These are phyloP conservation scores for Meloidogyne exigua DNA, from an alignment of 1,140 invertebrate species.

Conservation along the genomic window DNA sequence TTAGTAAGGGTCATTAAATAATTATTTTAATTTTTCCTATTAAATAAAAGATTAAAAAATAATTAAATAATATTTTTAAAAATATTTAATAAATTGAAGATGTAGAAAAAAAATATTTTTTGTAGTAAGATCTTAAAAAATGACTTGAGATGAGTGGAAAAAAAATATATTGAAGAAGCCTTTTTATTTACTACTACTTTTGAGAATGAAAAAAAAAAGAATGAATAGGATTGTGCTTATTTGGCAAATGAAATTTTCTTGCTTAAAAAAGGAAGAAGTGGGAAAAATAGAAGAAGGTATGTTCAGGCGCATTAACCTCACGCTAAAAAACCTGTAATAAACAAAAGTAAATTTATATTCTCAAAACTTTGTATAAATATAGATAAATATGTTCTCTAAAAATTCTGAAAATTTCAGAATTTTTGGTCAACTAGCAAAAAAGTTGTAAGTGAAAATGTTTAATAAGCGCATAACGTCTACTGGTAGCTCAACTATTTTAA, in stretches of 20 bases:
- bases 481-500: too few relatives aligned
- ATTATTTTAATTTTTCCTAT: background rate
- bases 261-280: background rate
- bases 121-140: background rate
- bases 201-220: background rate
- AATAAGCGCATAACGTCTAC: background rate
- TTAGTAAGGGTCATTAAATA: too few relatives aligned
- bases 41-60: background rate
- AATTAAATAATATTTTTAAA: background rate
- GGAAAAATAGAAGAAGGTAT: background rate
- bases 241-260: conserved; percentile 31
- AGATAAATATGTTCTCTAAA: background rate
- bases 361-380: background rate
- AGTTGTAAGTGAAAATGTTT: background rate
- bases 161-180: background rate
- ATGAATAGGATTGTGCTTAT: conserved; percentile 18
- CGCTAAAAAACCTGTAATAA: too few relatives aligned
- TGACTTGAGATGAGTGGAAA: background rate
- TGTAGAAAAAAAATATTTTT: background rate
- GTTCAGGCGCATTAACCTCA: background rate
- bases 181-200: background rate
- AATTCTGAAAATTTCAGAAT: conserved; percentile 1
- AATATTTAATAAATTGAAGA: background rate
- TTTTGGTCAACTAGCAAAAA: background rate
- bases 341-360: background rate